phyloP scores from a whole-genome alignment of 2,888 invertebrate species.

The Tetragonisca angustula region DNA sequence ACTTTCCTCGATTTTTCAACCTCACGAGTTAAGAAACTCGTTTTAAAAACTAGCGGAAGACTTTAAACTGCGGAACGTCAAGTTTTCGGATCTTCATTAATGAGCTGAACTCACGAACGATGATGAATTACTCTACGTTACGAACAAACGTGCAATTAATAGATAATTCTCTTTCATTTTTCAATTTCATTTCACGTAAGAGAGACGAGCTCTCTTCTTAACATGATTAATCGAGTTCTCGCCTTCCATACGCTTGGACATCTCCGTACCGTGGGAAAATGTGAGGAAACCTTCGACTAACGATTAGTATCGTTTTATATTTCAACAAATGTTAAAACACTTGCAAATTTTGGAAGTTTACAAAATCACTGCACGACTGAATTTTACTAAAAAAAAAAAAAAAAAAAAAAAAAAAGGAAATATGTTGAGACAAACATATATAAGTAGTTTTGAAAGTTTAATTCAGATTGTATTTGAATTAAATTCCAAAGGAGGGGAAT shows the following conservation, averaged over 20 bases:
- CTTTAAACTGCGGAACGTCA: background rate
- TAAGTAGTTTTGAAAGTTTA: too few species aligned
- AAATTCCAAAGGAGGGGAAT: too few species aligned
- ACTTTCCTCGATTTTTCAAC: slow-evolving; percentile 2
- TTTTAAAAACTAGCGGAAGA: background rate
- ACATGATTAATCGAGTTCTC: background rate
- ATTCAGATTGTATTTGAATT: too few species aligned
- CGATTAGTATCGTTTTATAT: background rate
- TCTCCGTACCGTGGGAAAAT: background rate
- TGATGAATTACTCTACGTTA: background rate
- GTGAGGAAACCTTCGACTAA: background rate
- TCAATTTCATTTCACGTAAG: background rate
- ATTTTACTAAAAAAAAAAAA: too few species aligned
- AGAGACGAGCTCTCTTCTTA: background rate
- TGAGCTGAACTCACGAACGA: background rate
- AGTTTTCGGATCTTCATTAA: background rate
- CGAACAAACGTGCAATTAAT: background rate
- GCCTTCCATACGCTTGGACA: background rate
- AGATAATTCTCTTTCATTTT: background rate
- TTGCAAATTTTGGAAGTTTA: background rate
- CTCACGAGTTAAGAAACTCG: background rate
- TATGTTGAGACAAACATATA: too few species aligned
- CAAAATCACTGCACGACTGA: too few species aligned
- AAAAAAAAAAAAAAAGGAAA: too few species aligned
- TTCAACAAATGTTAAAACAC: background rate